A percentile compares a stretch with the other conserved stretches of the same genome.
phyloP scores from a whole-genome alignment of 2,888 invertebrate species.

The Leptopilina myrica region DNA sequence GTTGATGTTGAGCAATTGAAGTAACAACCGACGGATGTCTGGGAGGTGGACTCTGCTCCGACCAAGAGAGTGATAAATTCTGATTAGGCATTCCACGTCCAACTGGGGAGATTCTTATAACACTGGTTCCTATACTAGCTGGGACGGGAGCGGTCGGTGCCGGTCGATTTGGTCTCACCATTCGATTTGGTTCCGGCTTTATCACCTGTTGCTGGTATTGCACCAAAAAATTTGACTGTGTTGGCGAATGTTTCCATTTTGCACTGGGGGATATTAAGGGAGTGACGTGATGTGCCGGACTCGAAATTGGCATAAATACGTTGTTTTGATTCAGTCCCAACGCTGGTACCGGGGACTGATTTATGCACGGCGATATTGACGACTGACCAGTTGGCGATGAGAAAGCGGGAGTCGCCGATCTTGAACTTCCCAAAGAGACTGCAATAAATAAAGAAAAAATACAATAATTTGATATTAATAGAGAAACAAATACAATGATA shows the following conservation, averaged over 20 bases:
- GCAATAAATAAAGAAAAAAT: slow-evolving; percentile 62
- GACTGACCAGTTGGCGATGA: slow-evolving; percentile 86
- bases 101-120: slow-evolving; percentile 90
- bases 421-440: slow-evolving; percentile 95
- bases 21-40: slow-evolving; percentile 74
- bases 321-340: slow-evolving; percentile 87
- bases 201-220: slow-evolving; percentile 76
- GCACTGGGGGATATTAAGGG: slow-evolving; percentile 71
- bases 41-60: slow-evolving; percentile 71
- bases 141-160: slow-evolving; percentile 74
- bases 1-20: slow-evolving; percentile 70
- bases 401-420: slow-evolving; percentile 94
- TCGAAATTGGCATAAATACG: slow-evolving; percentile 94
- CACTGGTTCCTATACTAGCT: slow-evolving; percentile 81
- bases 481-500: background rate
- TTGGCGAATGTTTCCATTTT: slow-evolving; percentile 75
- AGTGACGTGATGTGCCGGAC: slow-evolving; percentile 80
- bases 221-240: slow-evolving; percentile 76
- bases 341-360: slow-evolving; percentile 82
- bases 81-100: slow-evolving; percentile 67
- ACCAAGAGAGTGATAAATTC: slow-evolving; percentile 67
- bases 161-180: slow-evolving; percentile 81
- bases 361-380: slow-evolving; percentile 82
- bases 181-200: slow-evolving; percentile 82
- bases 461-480: background rate